Conservation (phyloP, 2,797 vertebrate genomes). For the Neosilurus hyrtlii region DNA sequence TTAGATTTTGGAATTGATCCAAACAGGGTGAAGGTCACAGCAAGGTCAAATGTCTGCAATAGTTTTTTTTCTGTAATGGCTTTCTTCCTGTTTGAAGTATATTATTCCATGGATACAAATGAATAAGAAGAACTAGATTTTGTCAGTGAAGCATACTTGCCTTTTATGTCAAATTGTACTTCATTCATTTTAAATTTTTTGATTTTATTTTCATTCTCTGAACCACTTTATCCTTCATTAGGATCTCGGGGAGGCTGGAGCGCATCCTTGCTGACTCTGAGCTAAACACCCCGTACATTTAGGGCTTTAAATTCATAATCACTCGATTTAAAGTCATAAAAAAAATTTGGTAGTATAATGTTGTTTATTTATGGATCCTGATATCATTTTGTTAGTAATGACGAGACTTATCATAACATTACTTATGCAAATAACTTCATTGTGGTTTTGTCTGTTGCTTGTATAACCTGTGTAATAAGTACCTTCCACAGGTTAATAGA, state of each 20-base stretch:
- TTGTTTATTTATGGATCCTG: not conserved
- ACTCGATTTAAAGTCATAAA: not conserved
- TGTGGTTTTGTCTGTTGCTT: not conserved
- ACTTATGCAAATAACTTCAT: too few species aligned
- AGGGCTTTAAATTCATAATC: too few species aligned
- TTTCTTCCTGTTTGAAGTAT: not conserved
- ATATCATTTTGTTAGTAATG: not conserved
- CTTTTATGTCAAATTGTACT: not conserved
- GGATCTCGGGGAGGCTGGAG: too few species aligned
- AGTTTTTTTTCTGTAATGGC: not conserved
- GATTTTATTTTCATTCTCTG: too few species aligned
- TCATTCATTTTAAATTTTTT: too few species aligned
- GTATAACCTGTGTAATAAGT: not conserved
- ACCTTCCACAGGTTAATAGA: not conserved
- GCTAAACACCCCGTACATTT: too few species aligned
- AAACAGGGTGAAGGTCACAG: not conserved
- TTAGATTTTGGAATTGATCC: not conserved
- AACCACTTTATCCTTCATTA: too few species aligned
- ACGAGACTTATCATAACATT: not conserved
- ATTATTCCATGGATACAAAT: not conserved
- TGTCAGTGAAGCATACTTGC: not conserved
- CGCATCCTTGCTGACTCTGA: too few species aligned
- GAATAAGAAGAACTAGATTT: not conserved
- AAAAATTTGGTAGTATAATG: not conserved
- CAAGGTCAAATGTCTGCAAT: not conserved